Base-by-base conservation (phyloP, 2,888 invertebrate genomes). In the Eupeodes luniger region DNA sequence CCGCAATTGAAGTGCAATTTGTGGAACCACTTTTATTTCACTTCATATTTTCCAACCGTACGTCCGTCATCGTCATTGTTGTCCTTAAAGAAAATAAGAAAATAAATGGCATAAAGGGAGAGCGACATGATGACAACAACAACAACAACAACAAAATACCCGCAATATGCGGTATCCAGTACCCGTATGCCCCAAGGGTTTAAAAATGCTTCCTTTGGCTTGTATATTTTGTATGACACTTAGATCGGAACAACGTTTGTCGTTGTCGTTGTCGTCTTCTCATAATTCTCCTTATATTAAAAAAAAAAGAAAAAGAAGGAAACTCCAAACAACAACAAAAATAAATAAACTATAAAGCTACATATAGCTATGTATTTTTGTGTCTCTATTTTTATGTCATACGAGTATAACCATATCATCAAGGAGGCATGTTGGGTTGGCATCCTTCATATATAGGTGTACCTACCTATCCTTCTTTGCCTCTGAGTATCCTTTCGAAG, bases 351-450 rank as follows among this genome's bases (percentile, higher is more conserved):
- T 66, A 66, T n/a, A 11, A 27, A 3, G 40, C 3, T 34, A 16
- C 40, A 9, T 59, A 47, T n/a, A 53, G 6, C 53, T 53, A 7
- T 7, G n/a, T 51, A 27, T 4, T 27, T 57, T 51, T 34, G 34
- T 55, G 12, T 53, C 9, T 6, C n/a, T 40, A 36, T 55, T 55
- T 70, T 70, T 61, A 49, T 61, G 34, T 74, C 47, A 19, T 34
- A 27, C 27, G 27, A 27, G 27, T 27, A 49, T 34, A 74, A 74
- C 74, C 47, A 61, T 27, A 27, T 74, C 59, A 59, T 61, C 61
- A 74, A 44, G 49, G 74, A 44, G 49, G 74, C 47, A 47, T 70
- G 70, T 70, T 61, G 61, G 47, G 55, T 55, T 61, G 61, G 47
- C 74, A 74, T 61, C 70, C 40, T 40, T 40, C 40, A 9, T 40